These are phyloP conservation scores for Atrina japonica DNA, from an alignment of 2,888 invertebrate species.

Conservation along the genomic window DNA sequence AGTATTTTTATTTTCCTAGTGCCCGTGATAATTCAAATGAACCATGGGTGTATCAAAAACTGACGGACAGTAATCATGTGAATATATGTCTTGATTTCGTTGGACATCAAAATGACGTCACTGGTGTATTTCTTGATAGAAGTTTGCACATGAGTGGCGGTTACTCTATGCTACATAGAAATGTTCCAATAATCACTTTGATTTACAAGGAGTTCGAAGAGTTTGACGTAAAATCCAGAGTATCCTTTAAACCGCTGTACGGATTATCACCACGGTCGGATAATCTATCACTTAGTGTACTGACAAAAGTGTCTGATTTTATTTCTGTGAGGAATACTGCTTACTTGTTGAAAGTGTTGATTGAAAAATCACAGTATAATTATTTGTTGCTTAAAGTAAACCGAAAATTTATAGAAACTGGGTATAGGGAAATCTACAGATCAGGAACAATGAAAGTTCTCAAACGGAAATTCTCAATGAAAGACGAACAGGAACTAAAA, in stretches of 20 bases:
- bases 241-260: neutral
- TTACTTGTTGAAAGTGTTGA: conserved; percentile 60
- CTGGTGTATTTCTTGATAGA: conserved; percentile 67
- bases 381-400: conserved; percentile 59
- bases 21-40: conserved; percentile 15
- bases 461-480: conserved; percentile 43
- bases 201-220: conserved; percentile 58
- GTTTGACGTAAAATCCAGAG: conserved; percentile 36
- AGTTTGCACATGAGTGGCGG: conserved; percentile 61
- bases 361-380: conserved; percentile 62
- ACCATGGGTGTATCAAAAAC: conserved; percentile 55
- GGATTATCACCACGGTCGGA: conserved; percentile 35
- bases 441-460: conserved; percentile 64
- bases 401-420: conserved; percentile 50
- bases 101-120: conserved; percentile 62
- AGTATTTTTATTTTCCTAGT: conserved; percentile 42
- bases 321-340: conserved; percentile 61
- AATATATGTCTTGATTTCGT: conserved; percentile 64
- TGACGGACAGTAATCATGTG: conserved; percentile 48
- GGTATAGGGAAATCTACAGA: conserved; percentile 62
- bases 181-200: conserved; percentile 62
- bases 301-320: conserved; percentile 61
- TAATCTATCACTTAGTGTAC: too few species aligned
- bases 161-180: conserved; percentile 62
- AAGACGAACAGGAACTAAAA: conserved; percentile 45